Base-by-base conservation (phyloP, 2,797 vertebrate genomes). In the Chaetophractus vellerosus region DNA sequence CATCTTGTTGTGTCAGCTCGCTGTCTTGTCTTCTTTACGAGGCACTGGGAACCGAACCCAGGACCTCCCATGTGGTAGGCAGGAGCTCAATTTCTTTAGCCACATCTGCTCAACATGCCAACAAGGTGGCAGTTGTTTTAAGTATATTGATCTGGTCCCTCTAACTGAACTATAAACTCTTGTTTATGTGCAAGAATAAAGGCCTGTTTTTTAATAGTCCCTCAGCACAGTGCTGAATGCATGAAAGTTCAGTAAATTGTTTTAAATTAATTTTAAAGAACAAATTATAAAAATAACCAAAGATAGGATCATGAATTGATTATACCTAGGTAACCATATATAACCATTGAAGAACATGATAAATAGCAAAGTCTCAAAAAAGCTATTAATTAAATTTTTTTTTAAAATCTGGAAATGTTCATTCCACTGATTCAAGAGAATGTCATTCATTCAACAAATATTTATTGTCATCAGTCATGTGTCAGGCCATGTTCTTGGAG, bases 261-360 rank as follows among this genome's bases (percentile, higher is more conserved):
- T 80, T 82, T 61, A 79, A 38, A 90, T 55, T 92, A 81, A 91
- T 38, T 93, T 89, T 80, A 48, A 94, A 87, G 75, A 36, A 71
- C 36, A 91, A 71, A 87, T 78, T 89, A 63, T 45, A 87, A 90
- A 86, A 94, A 82, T 66, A 92, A 86, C 63, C 52, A 89, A 88
- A 24, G 45, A 80, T 79, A 75, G 10, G 23, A 64, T 63, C 18
- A 74, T 45, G 87, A 87, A 55, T 52, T 26, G 28, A 48, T 57
- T 57, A 57, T 23, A 82, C 36, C 38, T 45, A 57, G n/a, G 24
- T 71, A 90, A 90, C 9, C 38, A 38, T 87, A 59, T 80, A 87
- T 68, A 90, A 33, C 59, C 63, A 92, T n/a, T 61, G 31, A 87
- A 63, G 57, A 28, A 82, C 26, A 75, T 31, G 11, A 36, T 87